A percentile compares a stretch with the other conserved stretches of the same genome.
These are phyloP conservation scores for Perodicticus potto DNA, from an alignment of 2,797 vertebrate genomes.

Conservation along the genomic window DNA sequence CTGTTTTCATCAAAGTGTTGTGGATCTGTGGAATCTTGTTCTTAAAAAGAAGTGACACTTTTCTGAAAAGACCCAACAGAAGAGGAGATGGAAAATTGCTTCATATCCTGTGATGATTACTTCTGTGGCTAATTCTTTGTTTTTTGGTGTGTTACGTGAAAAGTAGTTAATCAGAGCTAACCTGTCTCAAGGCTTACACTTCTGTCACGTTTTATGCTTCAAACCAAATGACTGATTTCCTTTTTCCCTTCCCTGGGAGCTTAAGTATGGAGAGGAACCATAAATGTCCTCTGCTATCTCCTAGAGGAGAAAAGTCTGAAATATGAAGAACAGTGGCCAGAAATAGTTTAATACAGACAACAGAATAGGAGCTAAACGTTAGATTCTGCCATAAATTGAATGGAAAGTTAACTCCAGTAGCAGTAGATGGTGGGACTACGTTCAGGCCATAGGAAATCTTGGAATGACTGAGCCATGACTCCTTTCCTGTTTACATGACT, in stretches of 20 bases:
- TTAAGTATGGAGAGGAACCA: background rate
- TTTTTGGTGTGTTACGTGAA: background rate
- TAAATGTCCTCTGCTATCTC: background rate
- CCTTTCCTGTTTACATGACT: slow-evolving; percentile 6
- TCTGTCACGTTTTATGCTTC: background rate
- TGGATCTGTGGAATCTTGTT: slow-evolving; percentile 41
- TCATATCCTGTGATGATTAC: background rate
- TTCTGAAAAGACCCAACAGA: background rate
- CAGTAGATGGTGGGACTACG: background rate
- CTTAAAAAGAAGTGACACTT: slow-evolving; percentile 50
- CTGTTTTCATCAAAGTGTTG: slow-evolving; percentile 9
- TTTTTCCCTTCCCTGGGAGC: background rate
- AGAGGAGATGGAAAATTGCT: slow-evolving; percentile 40
- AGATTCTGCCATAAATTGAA: background rate
- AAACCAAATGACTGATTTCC: background rate
- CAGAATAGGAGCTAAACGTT: background rate
- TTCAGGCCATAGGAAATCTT: background rate
- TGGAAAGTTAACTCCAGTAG: background rate
- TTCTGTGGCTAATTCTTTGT: background rate
- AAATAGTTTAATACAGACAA: background rate
- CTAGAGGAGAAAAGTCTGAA: background rate
- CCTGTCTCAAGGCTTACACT: background rate
- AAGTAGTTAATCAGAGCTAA: background rate
- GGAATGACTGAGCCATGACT: background rate
- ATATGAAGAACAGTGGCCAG: background rate